phyloP scores from a whole-genome alignment of 2,797 vertebrate species.

The Semaprochilodus insignis region DNA sequence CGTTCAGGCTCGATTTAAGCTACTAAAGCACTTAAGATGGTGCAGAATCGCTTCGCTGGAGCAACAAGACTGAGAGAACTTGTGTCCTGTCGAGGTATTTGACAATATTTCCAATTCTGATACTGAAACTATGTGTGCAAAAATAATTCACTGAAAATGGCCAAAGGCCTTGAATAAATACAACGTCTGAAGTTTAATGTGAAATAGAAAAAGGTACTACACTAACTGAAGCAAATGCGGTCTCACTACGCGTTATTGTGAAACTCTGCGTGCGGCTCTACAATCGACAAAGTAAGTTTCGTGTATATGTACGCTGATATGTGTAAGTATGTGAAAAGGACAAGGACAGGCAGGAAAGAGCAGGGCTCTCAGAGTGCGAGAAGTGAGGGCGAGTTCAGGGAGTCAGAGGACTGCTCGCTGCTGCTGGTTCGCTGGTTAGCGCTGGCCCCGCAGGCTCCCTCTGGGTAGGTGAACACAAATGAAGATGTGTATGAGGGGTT shows the following conservation, averaged over 20 bases:
- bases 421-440: constrained; percentile 95
- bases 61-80: background rate
- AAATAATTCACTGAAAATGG: background rate
- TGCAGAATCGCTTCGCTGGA: constrained; percentile 25
- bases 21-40: constrained; percentile 47
- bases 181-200: constrained; percentile 1
- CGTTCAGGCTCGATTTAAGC: constrained; percentile 33
- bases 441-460: constrained; percentile 94
- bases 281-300: background rate
- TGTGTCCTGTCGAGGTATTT: constrained; percentile 16
- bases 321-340: constrained; percentile 48
- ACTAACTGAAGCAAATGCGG: background rate
- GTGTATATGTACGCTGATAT: constrained; percentile 5
- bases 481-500: constrained; percentile 98
- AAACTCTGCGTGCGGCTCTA: constrained; percentile 9
- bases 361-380: constrained; percentile 89
- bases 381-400: constrained; percentile 96
- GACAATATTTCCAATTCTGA: background rate
- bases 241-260: background rate
- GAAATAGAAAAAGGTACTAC: background rate
- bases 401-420: constrained; percentile 97
- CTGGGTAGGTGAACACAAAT: constrained; percentile 99
- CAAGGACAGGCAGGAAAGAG: constrained; percentile 25
- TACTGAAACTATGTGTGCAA: background rate
- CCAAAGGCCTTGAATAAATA: constrained; percentile 33